Percentiles rank a stretch among this genome's conserved stretches.
Conservation (phyloP, 2,113 vertebrate species). For the Dicentrarchus labrax region DNA sequence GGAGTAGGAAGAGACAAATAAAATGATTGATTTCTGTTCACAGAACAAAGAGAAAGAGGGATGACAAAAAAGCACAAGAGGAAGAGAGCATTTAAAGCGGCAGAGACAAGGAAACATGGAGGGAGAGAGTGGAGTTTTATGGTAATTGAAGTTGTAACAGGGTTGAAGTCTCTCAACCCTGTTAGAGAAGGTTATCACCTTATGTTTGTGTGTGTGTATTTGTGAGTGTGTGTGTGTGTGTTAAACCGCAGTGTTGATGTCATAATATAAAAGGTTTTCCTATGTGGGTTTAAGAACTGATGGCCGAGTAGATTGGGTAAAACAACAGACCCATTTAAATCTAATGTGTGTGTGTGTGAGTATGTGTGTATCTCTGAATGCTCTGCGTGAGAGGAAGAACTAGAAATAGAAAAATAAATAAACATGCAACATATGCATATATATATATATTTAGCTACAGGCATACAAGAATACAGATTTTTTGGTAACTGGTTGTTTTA, state of each 20-base stretch:
- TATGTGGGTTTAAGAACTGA: slow-evolving; percentile 61
- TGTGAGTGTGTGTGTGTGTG: slow-evolving; percentile 42
- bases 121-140: slow-evolving; percentile 43
- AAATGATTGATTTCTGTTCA: slow-evolving; percentile 57
- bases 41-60: slow-evolving; percentile 35
- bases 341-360: slow-evolving; percentile 8
- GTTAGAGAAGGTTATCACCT: slow-evolving; percentile 47
- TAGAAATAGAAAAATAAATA: background rate
- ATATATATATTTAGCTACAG: background rate
- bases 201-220: slow-evolving; percentile 12
- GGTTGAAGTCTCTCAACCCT: slow-evolving; percentile 31
- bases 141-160: slow-evolving; percentile 62
- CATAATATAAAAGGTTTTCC: slow-evolving; percentile 63
- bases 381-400: background rate
- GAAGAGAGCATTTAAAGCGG: slow-evolving; percentile 18
- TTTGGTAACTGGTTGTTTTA: background rate
- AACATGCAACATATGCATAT: background rate
- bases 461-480: background rate
- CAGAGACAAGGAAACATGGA: background rate
- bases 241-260: slow-evolving; percentile 53
- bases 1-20: slow-evolving; percentile 46
- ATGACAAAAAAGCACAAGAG: slow-evolving; percentile 20
- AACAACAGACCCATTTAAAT: slow-evolving; percentile 63
- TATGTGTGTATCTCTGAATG: background rate
- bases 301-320: slow-evolving; percentile 47